Percentiles rank a stretch among this genome's conserved stretches.
phyloP scores from a whole-genome alignment of 2,888 invertebrate genomes.

The Gryllus longicercus region DNA sequence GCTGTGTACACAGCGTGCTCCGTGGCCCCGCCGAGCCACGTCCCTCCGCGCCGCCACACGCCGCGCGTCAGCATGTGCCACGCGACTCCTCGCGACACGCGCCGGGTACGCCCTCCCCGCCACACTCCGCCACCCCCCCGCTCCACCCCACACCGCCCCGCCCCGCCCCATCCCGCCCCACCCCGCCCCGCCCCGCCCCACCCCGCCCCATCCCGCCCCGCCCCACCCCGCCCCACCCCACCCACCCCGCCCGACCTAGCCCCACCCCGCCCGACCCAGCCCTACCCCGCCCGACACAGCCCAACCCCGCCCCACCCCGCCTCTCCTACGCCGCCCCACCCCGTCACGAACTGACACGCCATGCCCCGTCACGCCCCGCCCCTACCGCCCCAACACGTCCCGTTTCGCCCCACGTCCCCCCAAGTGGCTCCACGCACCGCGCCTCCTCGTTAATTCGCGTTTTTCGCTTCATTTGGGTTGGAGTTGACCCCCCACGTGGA shows the following conservation, averaged over 20 bases:
- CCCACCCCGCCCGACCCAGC: accelerated
- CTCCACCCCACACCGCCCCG: neutral
- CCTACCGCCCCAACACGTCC: no score
- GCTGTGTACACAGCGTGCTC: neutral
- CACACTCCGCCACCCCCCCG: neutral
- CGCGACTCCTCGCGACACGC: neutral
- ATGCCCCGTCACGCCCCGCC: no score
- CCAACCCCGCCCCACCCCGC: no score
- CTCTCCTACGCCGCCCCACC: accelerated
- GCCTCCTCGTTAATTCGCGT: no score
- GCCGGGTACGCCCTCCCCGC: neutral
- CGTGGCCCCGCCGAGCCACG: neutral
- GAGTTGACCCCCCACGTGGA: no score
- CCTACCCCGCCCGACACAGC: accelerated
- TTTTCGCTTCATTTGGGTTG: no score
- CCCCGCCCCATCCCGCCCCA: neutral
- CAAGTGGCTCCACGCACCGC: no score
- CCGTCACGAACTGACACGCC: no score
- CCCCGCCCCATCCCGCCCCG: neutral
- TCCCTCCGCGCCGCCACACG: neutral
- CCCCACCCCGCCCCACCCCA: neutral
- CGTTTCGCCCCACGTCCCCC: no score
- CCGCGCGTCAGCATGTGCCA: neutral
- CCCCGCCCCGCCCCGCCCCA: neutral
- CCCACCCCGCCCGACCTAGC: accelerated